These are phyloP conservation scores for Leptatherina wallacei DNA, from an alignment of 2,797 vertebrate genomes.

Conservation along the genomic window DNA sequence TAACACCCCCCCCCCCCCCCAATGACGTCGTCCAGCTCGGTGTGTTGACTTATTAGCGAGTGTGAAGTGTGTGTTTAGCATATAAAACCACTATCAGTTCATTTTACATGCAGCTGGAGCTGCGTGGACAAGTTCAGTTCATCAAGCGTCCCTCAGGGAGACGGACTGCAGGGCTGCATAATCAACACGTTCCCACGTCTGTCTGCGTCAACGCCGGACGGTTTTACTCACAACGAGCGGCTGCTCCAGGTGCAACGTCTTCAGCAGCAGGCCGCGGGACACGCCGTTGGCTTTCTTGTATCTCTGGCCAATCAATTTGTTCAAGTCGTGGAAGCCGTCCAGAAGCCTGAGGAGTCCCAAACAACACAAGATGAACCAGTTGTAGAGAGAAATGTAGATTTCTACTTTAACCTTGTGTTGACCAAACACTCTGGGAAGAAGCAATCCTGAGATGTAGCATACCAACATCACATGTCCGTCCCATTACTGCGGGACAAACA, in stretches of 20 bases:
- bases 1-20: no score
- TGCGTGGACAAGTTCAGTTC: slow-evolving; percentile 2
- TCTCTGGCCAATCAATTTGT: slow-evolving; percentile 81
- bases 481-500: no score
- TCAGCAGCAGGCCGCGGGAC: slow-evolving; percentile 76
- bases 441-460: no score
- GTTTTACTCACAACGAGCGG: slow-evolving; percentile 68
- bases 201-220: not conserved
- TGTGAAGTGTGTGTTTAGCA: slow-evolving; percentile 29
- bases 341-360: slow-evolving; percentile 67
- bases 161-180: no score
- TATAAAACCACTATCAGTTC: slow-evolving; percentile 3
- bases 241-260: slow-evolving; percentile 70
- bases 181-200: not conserved
- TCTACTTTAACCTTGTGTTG: no score
- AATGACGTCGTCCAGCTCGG: no score
- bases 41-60: no score
- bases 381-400: no score
- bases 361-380: not conserved
- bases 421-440: no score
- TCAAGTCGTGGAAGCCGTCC: slow-evolving; percentile 82
- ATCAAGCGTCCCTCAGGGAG: no score
- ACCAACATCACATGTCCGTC: no score
- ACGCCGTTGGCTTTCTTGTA: slow-evolving; percentile 73
- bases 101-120: slow-evolving; percentile 4